These are phyloP conservation scores for Seira musarum DNA, from an alignment of 2,888 invertebrate species.

Conservation along the genomic window DNA sequence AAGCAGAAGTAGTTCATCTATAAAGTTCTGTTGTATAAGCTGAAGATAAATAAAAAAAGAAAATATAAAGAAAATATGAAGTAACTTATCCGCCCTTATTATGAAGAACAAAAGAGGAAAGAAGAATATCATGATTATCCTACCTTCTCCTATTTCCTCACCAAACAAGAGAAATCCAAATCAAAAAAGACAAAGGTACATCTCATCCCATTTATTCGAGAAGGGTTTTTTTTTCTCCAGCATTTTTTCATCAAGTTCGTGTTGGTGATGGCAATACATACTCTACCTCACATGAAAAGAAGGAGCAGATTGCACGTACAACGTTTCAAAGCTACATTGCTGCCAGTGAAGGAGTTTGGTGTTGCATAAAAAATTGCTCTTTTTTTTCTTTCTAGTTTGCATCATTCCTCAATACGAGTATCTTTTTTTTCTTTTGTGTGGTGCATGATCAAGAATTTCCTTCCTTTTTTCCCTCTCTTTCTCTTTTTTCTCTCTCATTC, in stretches of 20 bases:
- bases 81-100: neutral
- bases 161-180: neutral
- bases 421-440: conserved; percentile 12
- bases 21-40: neutral
- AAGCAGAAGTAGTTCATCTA: neutral
- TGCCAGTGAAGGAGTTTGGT: conserved; percentile 52
- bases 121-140: neutral
- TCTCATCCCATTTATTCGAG: neutral
- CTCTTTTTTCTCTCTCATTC: conserved; percentile 14
- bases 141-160: neutral
- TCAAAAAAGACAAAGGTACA: conserved; percentile 2
- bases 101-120: neutral
- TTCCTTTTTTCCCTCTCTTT: conserved; percentile 29
- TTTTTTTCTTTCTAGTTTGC: conserved; percentile 37
- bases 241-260: conserved; percentile 33
- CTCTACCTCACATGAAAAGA: neutral
- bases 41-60: neutral
- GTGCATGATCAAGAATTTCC: conserved; percentile 25
- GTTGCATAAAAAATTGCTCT: conserved; percentile 52
- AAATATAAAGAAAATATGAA: neutral
- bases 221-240: neutral
- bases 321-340: conserved; percentile 18
- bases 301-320: conserved; percentile 48
- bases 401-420: conserved; percentile 19
- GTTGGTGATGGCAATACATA: too few species aligned